Conservation (phyloP, 1,140 invertebrate genomes). For the Gryllus bimaculatus region DNA sequence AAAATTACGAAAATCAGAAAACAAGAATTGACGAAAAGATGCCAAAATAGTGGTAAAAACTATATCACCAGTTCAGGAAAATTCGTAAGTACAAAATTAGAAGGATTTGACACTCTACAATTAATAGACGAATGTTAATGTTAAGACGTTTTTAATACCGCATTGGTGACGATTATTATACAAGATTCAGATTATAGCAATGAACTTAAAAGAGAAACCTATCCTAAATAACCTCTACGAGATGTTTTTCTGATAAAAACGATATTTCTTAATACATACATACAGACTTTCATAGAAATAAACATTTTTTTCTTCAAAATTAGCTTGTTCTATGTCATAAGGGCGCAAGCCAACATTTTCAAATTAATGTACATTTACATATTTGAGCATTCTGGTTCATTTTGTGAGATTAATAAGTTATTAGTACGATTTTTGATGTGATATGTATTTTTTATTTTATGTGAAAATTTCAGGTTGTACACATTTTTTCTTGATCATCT, state of each 20-base stretch:
- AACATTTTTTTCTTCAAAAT: not conserved
- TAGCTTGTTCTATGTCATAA: not conserved
- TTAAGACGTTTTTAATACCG: too few species aligned
- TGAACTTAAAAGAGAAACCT: too few species aligned
- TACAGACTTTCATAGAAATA: not conserved
- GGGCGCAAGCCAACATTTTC: not conserved
- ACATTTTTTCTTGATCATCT: too few species aligned
- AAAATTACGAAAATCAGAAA: conserved; percentile 5
- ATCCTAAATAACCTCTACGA: too few species aligned
- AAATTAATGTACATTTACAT: not conserved
- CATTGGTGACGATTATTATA: too few species aligned
- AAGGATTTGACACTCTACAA: too few species aligned
- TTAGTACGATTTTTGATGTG: not conserved
- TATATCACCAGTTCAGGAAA: not conserved
- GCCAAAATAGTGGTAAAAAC: not conserved
- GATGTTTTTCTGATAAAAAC: too few species aligned
- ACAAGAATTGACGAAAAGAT: not conserved
- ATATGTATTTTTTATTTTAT: not conserved
- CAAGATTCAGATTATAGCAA: too few species aligned
- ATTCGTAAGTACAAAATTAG: too few species aligned
- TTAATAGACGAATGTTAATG: too few species aligned
- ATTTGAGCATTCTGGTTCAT: not conserved
- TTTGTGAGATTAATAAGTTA: not conserved
- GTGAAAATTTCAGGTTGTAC: not conserved
- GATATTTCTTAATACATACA: too few species aligned